phyloP scores from a whole-genome alignment of 2,888 invertebrate species.

The Watsonalla cultraria region DNA sequence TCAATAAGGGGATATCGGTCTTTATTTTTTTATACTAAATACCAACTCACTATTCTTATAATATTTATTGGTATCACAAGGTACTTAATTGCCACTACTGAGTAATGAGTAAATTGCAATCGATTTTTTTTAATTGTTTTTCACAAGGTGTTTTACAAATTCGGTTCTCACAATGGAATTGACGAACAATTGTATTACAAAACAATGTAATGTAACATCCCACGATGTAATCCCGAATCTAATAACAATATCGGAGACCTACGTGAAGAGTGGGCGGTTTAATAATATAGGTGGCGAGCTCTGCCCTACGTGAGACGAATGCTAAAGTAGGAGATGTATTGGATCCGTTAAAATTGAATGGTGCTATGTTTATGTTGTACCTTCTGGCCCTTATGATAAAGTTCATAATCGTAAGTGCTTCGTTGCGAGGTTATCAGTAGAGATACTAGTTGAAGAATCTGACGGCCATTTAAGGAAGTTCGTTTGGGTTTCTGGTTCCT shows the following conservation, averaged over 20 bases:
- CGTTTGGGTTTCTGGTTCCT: too few relatives aligned
- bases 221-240: slow-evolving; percentile 13
- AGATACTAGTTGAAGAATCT: too few relatives aligned
- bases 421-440: too few relatives aligned
- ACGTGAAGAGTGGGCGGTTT: slow-evolving; percentile 18
- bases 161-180: background rate
- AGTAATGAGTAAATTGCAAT: too few relatives aligned
- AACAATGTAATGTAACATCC: slow-evolving; percentile 2
- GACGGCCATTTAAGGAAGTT: too few relatives aligned
- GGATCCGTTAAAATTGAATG: slow-evolving; percentile 1
- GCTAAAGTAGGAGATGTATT: background rate
- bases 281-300: slow-evolving; percentile 16
- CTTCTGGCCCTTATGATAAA: background rate
- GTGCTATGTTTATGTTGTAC: background rate
- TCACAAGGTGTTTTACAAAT: background rate
- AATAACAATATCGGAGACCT: slow-evolving; percentile 21
- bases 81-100: too few relatives aligned
- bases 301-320: slow-evolving; percentile 19
- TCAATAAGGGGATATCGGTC: too few relatives aligned
- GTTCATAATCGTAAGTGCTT: too few relatives aligned
- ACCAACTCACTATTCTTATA: too few relatives aligned
- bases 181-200: background rate
- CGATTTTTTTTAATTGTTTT: too few relatives aligned
- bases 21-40: too few relatives aligned
- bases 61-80: too few relatives aligned